phyloP scores from a whole-genome alignment of 2,888 invertebrate genomes.

The Temnothorax rugatulus region DNA sequence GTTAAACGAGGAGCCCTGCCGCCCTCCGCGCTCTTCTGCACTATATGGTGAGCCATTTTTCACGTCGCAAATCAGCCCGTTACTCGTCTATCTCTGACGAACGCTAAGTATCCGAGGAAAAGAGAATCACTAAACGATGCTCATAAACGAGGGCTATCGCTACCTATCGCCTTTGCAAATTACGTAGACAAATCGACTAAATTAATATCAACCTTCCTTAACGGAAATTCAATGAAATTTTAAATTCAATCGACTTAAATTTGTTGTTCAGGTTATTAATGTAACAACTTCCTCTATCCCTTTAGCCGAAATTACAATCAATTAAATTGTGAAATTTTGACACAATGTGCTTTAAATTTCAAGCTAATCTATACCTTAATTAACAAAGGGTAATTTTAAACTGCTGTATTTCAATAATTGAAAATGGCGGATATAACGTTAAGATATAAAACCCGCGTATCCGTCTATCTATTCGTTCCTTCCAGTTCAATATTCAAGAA shows the following conservation, averaged over 20 bases:
- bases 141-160: slow-evolving; percentile 15
- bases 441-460: not conserved
- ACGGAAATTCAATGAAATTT: not conserved
- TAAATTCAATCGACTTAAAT: not conserved
- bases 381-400: slow-evolving; percentile 1
- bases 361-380: not conserved
- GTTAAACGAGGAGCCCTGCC: slow-evolving; percentile 82
- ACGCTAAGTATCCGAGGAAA: slow-evolving; percentile 16
- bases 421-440: not conserved
- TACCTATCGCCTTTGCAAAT: not conserved
- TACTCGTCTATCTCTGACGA: slow-evolving; percentile 37
- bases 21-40: slow-evolving; percentile 82
- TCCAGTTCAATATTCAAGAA: not conserved
- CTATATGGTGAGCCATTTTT: slow-evolving; percentile 81
- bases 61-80: slow-evolving; percentile 3
- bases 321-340: not conserved
- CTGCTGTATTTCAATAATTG: not conserved
- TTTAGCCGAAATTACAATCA: not conserved
- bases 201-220: not conserved
- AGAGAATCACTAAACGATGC: slow-evolving; percentile 13
- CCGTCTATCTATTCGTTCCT: not conserved
- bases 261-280: slow-evolving; percentile 8
- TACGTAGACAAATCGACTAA: not conserved
- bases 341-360: not conserved
- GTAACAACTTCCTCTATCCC: not conserved